Conservation (phyloP, 2,797 vertebrate species). For the Xenopus petersii region DNA sequence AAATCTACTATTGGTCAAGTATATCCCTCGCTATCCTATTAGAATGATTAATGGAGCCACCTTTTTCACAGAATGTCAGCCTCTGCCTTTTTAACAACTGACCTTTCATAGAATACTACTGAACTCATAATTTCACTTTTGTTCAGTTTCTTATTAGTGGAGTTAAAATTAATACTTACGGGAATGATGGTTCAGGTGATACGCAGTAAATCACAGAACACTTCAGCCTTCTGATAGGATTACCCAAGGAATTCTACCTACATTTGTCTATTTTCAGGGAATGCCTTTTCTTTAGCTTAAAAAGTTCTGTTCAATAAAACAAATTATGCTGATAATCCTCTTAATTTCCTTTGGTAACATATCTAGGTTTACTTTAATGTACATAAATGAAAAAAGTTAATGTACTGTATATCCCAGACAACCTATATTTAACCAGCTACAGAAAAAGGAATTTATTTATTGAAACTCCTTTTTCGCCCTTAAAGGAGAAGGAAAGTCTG, state of each 20-base stretch:
- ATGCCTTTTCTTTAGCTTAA: conserved; percentile 48
- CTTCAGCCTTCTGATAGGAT: conserved; percentile 56
- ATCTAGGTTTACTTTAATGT: too few relatives aligned
- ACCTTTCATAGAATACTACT: conserved; percentile 82
- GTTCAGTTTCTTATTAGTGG: conserved; percentile 77
- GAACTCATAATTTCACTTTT: conserved; percentile 84
- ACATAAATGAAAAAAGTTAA: too few relatives aligned
- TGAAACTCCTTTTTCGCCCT: too few relatives aligned
- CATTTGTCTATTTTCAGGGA: conserved; percentile 51
- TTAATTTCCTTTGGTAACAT: background rate
- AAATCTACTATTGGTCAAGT: conserved; percentile 63
- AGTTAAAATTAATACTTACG: conserved; percentile 81
- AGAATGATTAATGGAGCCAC: conserved; percentile 80
- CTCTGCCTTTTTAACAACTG: conserved; percentile 84
- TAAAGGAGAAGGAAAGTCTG: too few relatives aligned
- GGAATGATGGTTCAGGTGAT: conserved; percentile 70
- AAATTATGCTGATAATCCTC: conserved; percentile 52
- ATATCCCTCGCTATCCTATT: conserved; percentile 63
- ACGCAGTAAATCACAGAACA: conserved; percentile 72
- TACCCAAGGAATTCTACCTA: conserved; percentile 56
- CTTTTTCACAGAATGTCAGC: conserved; percentile 83
- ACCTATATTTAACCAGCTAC: too few relatives aligned
- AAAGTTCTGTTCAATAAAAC: conserved; percentile 63
- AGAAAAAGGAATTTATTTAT: too few relatives aligned
- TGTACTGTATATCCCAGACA: too few relatives aligned